Evolutionary conservation across 2,888 invertebrate genomes (phyloP).

Genomic region (Keiferia lycopersicella): DNA sequence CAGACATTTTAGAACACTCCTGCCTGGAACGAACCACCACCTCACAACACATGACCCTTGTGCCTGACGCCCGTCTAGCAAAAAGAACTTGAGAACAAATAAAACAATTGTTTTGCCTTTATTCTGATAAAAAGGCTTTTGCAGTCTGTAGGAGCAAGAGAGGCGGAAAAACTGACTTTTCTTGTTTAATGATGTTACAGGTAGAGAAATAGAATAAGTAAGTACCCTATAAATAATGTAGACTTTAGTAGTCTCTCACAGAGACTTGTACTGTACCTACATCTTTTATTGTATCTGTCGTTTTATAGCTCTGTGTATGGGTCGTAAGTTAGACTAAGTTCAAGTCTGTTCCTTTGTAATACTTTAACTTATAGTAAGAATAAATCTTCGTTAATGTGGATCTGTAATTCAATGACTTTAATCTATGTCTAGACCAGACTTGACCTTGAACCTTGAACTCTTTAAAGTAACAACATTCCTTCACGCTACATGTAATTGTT

Average conservation of each 20-base stretch:
- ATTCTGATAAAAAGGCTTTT: neutral
- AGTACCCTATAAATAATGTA: neutral
- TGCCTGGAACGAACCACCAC: no score
- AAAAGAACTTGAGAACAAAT: neutral
- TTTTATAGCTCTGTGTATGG: neutral
- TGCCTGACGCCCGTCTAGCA: no score
- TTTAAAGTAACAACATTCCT: no score
- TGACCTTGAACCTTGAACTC: neutral
- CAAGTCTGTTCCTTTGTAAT: neutral
- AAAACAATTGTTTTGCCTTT: neutral
- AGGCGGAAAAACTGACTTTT: neutral
- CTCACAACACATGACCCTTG: no score
- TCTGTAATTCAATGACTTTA: neutral
- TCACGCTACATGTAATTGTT: no score
- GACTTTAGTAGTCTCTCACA: neutral
- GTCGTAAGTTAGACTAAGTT: neutral
- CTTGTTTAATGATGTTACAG: conserved; percentile 1
- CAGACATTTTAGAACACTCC: no score
- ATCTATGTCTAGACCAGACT: neutral
- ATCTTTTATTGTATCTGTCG: neutral
- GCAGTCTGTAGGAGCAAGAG: neutral
- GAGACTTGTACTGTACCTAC: conserved; percentile 3
- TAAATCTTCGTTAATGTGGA: neutral
- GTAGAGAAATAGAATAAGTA: neutral
- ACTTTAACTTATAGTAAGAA: no score